Base-by-base conservation (phyloP, 2,888 invertebrate species). In the Trileptium ribeirensis region DNA sequence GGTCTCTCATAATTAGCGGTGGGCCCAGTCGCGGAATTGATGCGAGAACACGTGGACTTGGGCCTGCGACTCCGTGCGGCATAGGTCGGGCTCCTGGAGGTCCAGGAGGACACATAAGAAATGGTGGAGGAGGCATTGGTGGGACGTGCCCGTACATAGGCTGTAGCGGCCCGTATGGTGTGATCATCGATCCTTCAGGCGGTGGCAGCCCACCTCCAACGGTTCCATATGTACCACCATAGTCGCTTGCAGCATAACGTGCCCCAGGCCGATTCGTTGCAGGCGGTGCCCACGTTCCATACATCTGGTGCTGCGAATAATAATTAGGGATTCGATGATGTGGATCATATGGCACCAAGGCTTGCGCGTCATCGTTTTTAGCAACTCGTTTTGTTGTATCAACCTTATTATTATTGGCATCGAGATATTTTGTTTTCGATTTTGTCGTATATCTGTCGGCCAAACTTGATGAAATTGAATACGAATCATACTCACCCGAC, bases 401-500 rank as follows among this genome's bases (percentile, higher is more conserved):
- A 2, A 38, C 24, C 8, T 51, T 31, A 3, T 8, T 36, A 37
- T 80, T 80, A 1, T 24, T 8, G n/a, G n/a, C n/a, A n/a, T n/a
- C n/a, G n/a, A n/a, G n/a, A n/a, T n/a, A n/a, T n/a, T n/a, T n/a
- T 37, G 80, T 64, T 67, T 67, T 36, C 38, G 77, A 29, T 39
- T 83, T 82, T 37, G 79, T 83, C 78, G 82, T 83, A 75, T 81
- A 83, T 31, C 83, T 77, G 77, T 81, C 83, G 39, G 81, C 82
- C 1, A 81, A 1, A 67, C 84, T 85, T 51, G 80, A 80, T 67
- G 86, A 84, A 75, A 87, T 85, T 83, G 86, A 86, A 39, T 86
- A 86, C 67, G 86, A 85, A 81, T 87, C 87, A 79, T 87, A 87
- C 74, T 87, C 87, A 3, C 87, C 87, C 74, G 85, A 84, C 81